Conservation (phyloP, 1,140 invertebrate genomes). For the Akabosia matsudoensis region DNA sequence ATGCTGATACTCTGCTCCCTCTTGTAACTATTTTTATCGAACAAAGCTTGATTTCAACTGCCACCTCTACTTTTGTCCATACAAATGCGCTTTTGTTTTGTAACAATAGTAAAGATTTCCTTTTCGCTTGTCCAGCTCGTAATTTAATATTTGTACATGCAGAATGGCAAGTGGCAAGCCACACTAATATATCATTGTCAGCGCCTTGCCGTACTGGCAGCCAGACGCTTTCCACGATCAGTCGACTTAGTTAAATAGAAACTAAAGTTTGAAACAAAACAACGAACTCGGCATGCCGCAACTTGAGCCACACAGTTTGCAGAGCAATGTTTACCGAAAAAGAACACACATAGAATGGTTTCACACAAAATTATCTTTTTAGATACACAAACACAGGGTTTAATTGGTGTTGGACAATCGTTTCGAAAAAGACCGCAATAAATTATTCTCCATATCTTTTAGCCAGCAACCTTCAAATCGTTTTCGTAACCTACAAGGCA, state of each 20-base stretch:
- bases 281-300: not conserved
- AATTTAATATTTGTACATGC: conserved; percentile 9
- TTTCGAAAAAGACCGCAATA: not conserved
- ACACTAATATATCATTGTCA: conserved; percentile 15
- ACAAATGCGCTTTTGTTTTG: not conserved
- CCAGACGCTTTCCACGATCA: not conserved
- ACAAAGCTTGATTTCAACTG: too few species aligned
- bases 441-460: conserved; percentile 18
- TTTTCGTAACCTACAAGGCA: not conserved
- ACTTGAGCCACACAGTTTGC: too few species aligned
- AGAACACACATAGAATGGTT: too few species aligned
- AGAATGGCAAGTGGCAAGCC: not conserved
- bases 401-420: not conserved
- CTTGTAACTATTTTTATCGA: too few species aligned
- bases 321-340: too few species aligned
- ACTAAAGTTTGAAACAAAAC: not conserved
- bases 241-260: not conserved
- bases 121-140: not conserved
- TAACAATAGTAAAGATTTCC: not conserved
- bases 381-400: not conserved
- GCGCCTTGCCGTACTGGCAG: not conserved
- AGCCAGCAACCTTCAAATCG: not conserved
- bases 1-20: too few species aligned
- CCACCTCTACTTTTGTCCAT: too few species aligned
- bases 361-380: too few species aligned